phyloP scores from a whole-genome alignment of 30 jellyfish, hydroid and myxozoan genomes.

The Mastigias papua region DNA sequence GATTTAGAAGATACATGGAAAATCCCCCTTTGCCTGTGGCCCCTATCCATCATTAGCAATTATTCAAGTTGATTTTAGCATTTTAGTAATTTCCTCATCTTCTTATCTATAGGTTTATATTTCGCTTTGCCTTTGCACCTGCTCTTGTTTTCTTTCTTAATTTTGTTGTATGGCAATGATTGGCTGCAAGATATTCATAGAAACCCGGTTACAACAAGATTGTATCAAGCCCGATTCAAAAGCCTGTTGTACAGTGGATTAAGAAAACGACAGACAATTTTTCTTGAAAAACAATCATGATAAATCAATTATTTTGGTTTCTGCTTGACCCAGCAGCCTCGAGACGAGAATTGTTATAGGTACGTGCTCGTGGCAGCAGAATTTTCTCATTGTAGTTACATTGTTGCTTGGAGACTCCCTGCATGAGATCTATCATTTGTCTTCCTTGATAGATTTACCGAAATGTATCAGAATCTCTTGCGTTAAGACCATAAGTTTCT shows the following conservation, averaged over 20 bases:
- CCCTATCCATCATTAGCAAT: too few relatives aligned
- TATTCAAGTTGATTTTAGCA: too few relatives aligned
- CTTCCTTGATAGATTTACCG: too few relatives aligned
- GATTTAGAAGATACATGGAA: too few relatives aligned
- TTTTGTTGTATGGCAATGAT: not conserved
- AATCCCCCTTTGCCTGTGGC: too few relatives aligned
- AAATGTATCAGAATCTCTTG: too few relatives aligned
- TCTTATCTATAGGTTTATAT: not conserved
- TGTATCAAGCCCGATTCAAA: not conserved
- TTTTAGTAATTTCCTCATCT: not conserved
- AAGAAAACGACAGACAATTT: not conserved
- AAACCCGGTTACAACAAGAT: not conserved
- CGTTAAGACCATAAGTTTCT: too few relatives aligned
- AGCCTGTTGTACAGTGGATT: not conserved
- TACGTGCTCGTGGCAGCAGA: not conserved
- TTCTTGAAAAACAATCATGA: not conserved
- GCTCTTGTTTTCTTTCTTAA: constrained; percentile 13
- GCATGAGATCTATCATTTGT: too few relatives aligned
- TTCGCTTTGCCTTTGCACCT: not conserved
- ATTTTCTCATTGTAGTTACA: too few relatives aligned
- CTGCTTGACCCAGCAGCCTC: not conserved
- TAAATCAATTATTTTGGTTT: not conserved
- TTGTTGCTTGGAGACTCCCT: too few relatives aligned
- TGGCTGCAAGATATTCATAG: not conserved
- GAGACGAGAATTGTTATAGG: not conserved